Evolutionary conservation across 2,113 vertebrate species (phyloP), one percentile per base, ranked within the genome.

Genomic region (Paraplagusia blochii): DNA sequence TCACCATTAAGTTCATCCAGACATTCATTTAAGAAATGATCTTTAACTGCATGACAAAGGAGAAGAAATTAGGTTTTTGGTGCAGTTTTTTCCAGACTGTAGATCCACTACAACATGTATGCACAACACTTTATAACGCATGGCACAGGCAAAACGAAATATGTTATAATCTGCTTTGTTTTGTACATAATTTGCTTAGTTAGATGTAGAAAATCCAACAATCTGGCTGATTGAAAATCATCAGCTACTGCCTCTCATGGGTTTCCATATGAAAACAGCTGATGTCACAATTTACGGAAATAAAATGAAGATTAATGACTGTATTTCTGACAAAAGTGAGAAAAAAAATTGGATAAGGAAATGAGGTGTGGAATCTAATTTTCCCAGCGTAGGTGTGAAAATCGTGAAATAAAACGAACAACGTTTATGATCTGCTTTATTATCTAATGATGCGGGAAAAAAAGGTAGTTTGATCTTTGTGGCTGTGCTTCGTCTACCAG

Each of bases 161-260:
- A 15, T 8, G 35, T 58, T 54, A 48, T 15, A 47, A 62, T 69
- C 34, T 10, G 10, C 47, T 63, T 22, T 8, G 29, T 9, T 40
- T 45, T 49, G 12, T 54, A 12, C n/a, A 44, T 58, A 53, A n/a
- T 11, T 63, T 1, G 7, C 5, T 14, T 8, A 8, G 1, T 35
- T 59, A 62, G 63, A 9, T 53, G 15, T 35, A 51, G 73, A 34
- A 68, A 59, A 79, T 75, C 69, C 57, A 71, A 63, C 44, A 71
- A 77, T 57, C 11, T 56, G 36, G 14, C 47, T 10, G 60, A 76
- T 81, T 81, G 74, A 75, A n/a, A 66, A 77, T 77, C 58, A 74
- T 44, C 52, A 53, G 2, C 19, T 15, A 35, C 36, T 63, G 64
- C 59, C 58, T 65, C 58, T 68, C 49, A 16, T 12, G 17, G 29